Evolutionary conservation across 2,888 invertebrate genomes (phyloP).

Genomic region (Pristionchus exspectatus): DNA sequence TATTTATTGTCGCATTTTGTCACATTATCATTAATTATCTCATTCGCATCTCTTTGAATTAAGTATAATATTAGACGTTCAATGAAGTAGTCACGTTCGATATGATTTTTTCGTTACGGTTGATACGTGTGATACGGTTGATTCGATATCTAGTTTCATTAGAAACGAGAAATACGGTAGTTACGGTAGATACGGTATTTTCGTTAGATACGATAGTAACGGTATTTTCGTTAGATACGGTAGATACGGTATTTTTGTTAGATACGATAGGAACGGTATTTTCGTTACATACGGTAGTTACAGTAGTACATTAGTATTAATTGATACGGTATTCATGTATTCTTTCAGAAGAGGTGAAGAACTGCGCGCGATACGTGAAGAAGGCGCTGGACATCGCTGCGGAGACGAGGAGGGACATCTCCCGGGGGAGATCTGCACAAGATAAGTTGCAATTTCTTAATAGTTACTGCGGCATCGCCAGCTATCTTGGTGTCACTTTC

Average conservation of each 20-base stretch:
- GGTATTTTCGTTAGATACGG: neutral
- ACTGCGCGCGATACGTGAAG: neutral
- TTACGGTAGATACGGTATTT: neutral
- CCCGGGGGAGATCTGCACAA: neutral
- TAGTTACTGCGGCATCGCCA: neutral
- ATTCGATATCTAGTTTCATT: too few relatives aligned
- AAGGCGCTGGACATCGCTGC: neutral
- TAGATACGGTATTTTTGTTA: neutral
- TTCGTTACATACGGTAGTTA: too few relatives aligned
- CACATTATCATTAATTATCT: too few relatives aligned
- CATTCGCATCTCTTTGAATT: too few relatives aligned
- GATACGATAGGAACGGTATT: neutral
- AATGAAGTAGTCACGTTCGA: too few relatives aligned
- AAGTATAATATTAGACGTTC: too few relatives aligned
- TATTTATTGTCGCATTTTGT: too few relatives aligned
- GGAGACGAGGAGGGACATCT: neutral
- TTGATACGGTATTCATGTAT: neutral
- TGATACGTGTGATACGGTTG: neutral
- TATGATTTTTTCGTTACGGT: too few relatives aligned
- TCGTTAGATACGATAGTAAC: too few relatives aligned
- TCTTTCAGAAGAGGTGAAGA: neutral
- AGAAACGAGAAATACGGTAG: neutral
- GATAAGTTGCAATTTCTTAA: slow-evolving; percentile 19
- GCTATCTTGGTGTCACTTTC: neutral
- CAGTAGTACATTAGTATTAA: too few relatives aligned